phyloP scores from a whole-genome alignment of 1,140 invertebrate species.

The Drosophila mojavensis region DNA sequence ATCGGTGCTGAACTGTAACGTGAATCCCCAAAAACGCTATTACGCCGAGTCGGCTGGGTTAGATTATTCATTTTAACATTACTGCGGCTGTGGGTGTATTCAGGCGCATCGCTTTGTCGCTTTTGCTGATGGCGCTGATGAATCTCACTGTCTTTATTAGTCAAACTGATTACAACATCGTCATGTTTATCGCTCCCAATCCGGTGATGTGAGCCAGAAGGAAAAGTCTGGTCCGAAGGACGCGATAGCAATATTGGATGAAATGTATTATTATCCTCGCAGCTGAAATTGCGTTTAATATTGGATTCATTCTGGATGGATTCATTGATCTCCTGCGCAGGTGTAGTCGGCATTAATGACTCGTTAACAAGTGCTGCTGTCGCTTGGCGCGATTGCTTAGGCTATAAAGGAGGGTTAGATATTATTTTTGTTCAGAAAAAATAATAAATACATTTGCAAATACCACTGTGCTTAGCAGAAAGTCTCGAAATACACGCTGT shows the following conservation, averaged over 20 bases:
- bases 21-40: conserved; percentile 60
- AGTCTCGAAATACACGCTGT: conserved; percentile 70
- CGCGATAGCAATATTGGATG: conserved; percentile 55
- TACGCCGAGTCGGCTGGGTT: conserved; percentile 41
- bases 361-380: conserved; percentile 25
- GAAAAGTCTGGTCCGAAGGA: conserved; percentile 30
- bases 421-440: background rate
- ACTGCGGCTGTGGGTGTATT: conserved; percentile 4
- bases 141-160: conserved; percentile 19
- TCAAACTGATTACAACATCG: conserved; percentile 28
- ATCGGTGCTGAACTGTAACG: conserved; percentile 62
- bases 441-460: background rate
- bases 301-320: background rate
- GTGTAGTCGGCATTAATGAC: background rate
- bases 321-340: conserved; percentile 6
- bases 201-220: background rate
- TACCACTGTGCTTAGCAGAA: conserved; percentile 75
- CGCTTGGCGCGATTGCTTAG: conserved; percentile 55
- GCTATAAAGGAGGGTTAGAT: conserved; percentile 28
- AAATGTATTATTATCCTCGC: conserved; percentile 47
- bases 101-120: conserved; percentile 5
- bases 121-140: conserved; percentile 13
- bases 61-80: conserved; percentile 23
- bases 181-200: conserved; percentile 5
- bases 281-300: conserved; percentile 1